Base-by-base conservation (phyloP, 1,140 invertebrate genomes). In the Trichonephila clavata region DNA sequence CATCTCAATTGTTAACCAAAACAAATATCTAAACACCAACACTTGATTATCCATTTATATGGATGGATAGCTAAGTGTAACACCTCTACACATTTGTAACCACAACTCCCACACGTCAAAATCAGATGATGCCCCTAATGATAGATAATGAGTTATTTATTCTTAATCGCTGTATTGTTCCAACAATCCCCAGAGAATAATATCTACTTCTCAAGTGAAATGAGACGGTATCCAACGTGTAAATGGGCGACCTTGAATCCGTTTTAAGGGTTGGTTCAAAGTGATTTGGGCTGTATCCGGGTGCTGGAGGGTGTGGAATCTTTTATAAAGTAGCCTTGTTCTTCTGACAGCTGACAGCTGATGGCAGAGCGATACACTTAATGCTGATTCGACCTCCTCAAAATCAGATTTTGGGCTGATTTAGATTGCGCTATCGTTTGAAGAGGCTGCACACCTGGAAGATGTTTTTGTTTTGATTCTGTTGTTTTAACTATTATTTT, bases 251-350 rank as follows among this genome's bases (percentile, higher is more conserved):
- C 83, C 83, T 84, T 84, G 83, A 57, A 2, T 14, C 21, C 16
- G 4, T 24, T 59, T 84, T 84, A 27, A 84, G 83, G 50, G 50
- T 59, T 59, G 83, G 83, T n/a, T 27, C 83, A 20, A 83, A 83
- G 43, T 57, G 80, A 57, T 83, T 57, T 32, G 83, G 83, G 57
- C 57, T 59, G 83, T 3, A 84, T 84, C 83, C 57, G 83, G 83
- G 83, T 84, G 50, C 83, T n/a, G 59, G 43, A 59, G 83, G 83
- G 83, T 84, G 83, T 84, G 83, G 43, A 84, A 59, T 59, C 83
- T 84, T 84, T 59, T 59, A 84, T 57, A 84, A 60, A 50, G 83
- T 84, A 84, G 83, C 83, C 83, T 84, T 84, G 83, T 84, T 84
- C 83, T 59, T 59, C 24, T 59, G 83, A 60, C 83, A 84, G 24